A percentile compares a stretch with the other conserved stretches of the same genome.
Conservation (phyloP, 1,140 invertebrate genomes). For the Lepidotrigona ventralis region DNA sequence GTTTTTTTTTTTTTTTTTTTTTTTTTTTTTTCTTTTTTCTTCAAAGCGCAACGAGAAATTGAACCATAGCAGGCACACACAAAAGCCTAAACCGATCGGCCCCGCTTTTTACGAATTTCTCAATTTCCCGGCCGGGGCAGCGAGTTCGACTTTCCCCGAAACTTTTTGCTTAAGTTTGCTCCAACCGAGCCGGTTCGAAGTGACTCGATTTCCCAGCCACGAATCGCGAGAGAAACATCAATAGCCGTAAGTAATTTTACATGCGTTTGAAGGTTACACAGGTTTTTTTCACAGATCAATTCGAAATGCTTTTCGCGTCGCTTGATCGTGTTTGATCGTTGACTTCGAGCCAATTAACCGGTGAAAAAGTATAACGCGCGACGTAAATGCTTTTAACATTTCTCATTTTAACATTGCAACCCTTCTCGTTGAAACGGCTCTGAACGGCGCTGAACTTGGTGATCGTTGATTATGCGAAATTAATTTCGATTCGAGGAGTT, state of each 20-base stretch:
- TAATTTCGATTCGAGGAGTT: background rate
- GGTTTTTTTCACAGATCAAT: background rate
- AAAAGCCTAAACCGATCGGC: background rate
- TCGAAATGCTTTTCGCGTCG: background rate
- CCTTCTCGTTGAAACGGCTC: background rate
- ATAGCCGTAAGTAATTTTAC: background rate
- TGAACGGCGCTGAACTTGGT: background rate
- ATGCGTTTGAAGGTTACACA: background rate
- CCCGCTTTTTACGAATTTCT: background rate
- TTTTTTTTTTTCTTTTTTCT: background rate
- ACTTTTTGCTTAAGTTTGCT: background rate
- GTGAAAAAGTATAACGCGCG: background rate
- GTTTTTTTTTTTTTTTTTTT: too few species aligned
- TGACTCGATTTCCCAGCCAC: background rate
- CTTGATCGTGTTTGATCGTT: constrained; percentile 9
- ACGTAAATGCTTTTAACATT: background rate
- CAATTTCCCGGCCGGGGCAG: background rate
- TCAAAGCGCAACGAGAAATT: too few species aligned
- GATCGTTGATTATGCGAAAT: constrained; percentile 17
- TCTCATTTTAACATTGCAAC: background rate
- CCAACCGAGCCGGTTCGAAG: too few species aligned
- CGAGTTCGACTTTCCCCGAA: background rate
- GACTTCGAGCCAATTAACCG: constrained; percentile 33
- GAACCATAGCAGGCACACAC: background rate
- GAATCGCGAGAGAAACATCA: background rate